Base-by-base conservation (phyloP, 2,888 invertebrate genomes). In the Liposcelis brunnea region DNA sequence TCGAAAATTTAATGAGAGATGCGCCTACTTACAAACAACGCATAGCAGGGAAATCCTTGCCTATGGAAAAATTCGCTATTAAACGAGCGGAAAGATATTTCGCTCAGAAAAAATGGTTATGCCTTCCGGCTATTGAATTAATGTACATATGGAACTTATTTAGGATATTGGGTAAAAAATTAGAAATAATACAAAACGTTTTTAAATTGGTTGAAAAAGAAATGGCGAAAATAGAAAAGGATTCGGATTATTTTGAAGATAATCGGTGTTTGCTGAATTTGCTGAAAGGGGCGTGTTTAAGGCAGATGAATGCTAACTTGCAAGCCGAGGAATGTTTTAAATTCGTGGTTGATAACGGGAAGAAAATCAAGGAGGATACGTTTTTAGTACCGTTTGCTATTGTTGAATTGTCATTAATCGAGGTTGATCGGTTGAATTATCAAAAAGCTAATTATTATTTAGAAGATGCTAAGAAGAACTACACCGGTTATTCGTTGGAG, bases 31-130 rank as follows among this genome's bases (percentile, higher is more conserved):
- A 78, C 61, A 89, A 87, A 56, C 86, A 91, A 58, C 74, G 85
- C 47, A 86, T 95, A 46, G 93, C 94, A 26, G 95, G 97, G 1
- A 95, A 95, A 65, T 94, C 94, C 0, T 65, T 97, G 51, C 95
- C 97, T 2, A 82, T 94, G 76, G 95, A 97, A 64, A 97, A 97
- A 63, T 95, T 94, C 64, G 82, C 84, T 38, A 75, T 86, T n/a
- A 81, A 79, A 58, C 86, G 89, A 54, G 75, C 87, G 37, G 75
- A 77, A 52, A 72, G 90, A 43, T 94, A 77, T 63, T 71, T 75
- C 49, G 70, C 71, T 32, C 89, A 91, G 60, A 74, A 77, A 43
- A 71, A 77, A 44, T 68, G 67, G 34, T 68, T 97, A 18, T 64
- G 82, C 4, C 68, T 94, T 53, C 93, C 95, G 1, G 80, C 80